Evolutionary conservation across 2,888 invertebrate genomes (phyloP), one percentile per base, ranked within the genome.

Genomic region (Amphipyra tragopoginis): DNA sequence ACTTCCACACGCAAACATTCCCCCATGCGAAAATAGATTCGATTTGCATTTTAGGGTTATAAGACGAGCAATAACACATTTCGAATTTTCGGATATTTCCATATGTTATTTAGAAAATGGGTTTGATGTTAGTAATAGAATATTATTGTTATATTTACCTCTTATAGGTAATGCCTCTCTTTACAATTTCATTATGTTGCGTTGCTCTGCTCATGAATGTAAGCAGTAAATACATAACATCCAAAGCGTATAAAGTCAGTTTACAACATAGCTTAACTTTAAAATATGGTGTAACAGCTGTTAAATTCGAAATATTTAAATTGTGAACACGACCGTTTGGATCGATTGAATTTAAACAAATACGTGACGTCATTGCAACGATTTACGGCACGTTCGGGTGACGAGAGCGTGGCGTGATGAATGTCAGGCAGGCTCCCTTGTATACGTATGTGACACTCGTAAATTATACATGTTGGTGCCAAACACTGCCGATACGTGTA

Each of bases 31-130:
- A 87, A 90, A 88, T 88, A 88, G 87, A 90, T 92, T 90, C 86
- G 81, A 90, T 91, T 91, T 91, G 85, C 90, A 88, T 91, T 89
- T 90, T 84, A 86, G 88, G 88, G 87, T 87, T 85, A 85, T 87
- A 84, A 83, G 85, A 84, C 83, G 84, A 77, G 83, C 81, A 85
- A 86, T 88, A 89, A 89, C 84, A 86, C 83, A 85, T 85, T 86
- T 84, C 52, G 60, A 53, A 66, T 77, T 75, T 74, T 74, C 55
- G 42, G 44, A 48, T 74, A 65, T 71, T 77, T 45, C 59, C 71
- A 65, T 61, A 61, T 34, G 57, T 60, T 72, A 79, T 66, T 76
- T 65, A 58, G 60, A 40, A 65, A 76, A 79, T 76, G 61, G 66
- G 36, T 42, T 64, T 65, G 54, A 62, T 58, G 44, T 43, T 44